phyloP scores from a whole-genome alignment of 2,113 vertebrate species.

The Psittacula cyanocephala region DNA sequence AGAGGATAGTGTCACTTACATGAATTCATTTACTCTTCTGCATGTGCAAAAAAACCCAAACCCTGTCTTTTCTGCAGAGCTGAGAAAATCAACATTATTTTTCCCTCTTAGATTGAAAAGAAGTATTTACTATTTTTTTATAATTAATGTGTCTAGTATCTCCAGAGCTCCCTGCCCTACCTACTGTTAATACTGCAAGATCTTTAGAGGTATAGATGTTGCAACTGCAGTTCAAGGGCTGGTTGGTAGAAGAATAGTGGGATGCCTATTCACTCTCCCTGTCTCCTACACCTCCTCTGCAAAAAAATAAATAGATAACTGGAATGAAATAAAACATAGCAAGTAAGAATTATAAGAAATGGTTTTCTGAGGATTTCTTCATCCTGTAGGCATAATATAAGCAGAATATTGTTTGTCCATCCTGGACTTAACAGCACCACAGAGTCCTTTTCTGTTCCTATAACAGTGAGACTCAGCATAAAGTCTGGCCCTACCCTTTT shows the following conservation, averaged over 20 bases:
- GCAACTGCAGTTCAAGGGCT: not conserved
- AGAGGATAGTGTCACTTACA: not conserved
- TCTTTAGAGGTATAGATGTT: not conserved
- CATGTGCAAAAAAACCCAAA: not conserved
- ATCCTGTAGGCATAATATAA: not conserved
- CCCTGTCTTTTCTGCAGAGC: not conserved
- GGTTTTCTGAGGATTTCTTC: not conserved
- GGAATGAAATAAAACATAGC: not conserved
- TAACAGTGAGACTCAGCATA: not conserved
- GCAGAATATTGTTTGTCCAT: not conserved
- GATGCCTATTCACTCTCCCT: not conserved
- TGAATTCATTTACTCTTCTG: not conserved
- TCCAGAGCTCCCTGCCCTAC: not conserved
- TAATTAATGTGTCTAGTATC: not conserved
- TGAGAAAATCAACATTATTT: not conserved
- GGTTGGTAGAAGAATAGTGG: not conserved
- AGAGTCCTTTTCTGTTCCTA: not conserved
- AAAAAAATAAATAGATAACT: not conserved
- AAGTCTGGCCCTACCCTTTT: not conserved
- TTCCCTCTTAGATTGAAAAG: not conserved
- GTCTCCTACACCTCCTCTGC: not conserved
- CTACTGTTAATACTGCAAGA: not conserved
- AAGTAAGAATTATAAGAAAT: not conserved
- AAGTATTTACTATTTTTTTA: not conserved
- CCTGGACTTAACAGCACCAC: not conserved